A percentile compares a stretch with the other conserved stretches of the same genome.
Conservation (phyloP, 2,797 vertebrate species). For the Xenops minutus region DNA sequence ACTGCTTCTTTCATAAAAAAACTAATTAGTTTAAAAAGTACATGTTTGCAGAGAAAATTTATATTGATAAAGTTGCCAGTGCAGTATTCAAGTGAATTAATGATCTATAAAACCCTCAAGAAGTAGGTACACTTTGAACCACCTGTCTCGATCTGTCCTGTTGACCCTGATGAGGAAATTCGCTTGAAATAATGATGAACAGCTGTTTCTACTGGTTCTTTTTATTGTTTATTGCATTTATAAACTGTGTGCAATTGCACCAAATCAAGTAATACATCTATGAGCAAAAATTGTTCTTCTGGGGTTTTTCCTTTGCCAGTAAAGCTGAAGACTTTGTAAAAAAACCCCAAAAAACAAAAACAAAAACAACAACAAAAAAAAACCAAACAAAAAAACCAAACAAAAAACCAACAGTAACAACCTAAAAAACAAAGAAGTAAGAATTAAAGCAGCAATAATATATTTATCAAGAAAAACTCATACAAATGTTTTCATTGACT, state of each 20-base stretch:
- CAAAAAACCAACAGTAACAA: no score
- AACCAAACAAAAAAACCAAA: no score
- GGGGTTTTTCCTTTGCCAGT: neutral
- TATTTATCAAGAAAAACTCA: neutral
- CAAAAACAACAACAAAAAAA: no score
- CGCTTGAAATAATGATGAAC: neutral
- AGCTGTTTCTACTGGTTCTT: neutral
- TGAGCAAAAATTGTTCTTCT: accelerated
- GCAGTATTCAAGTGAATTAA: neutral
- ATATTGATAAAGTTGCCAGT: conserved; percentile 2
- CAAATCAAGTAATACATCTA: neutral
- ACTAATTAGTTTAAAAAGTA: conserved; percentile 41
- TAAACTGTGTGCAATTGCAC: neutral
- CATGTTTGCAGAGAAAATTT: conserved; percentile 3
- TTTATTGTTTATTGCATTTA: neutral
- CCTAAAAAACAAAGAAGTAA: neutral
- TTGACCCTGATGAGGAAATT: neutral
- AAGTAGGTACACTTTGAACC: neutral
- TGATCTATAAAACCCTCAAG: neutral
- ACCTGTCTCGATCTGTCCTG: neutral
- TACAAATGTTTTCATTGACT: neutral
- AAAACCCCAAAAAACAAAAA: no score
- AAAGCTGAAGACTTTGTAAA: neutral
- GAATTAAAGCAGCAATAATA: neutral
- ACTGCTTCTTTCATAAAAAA: conserved; percentile 60